Conservation (phyloP, 2,113 vertebrate genomes). For the Indicator indicator region DNA sequence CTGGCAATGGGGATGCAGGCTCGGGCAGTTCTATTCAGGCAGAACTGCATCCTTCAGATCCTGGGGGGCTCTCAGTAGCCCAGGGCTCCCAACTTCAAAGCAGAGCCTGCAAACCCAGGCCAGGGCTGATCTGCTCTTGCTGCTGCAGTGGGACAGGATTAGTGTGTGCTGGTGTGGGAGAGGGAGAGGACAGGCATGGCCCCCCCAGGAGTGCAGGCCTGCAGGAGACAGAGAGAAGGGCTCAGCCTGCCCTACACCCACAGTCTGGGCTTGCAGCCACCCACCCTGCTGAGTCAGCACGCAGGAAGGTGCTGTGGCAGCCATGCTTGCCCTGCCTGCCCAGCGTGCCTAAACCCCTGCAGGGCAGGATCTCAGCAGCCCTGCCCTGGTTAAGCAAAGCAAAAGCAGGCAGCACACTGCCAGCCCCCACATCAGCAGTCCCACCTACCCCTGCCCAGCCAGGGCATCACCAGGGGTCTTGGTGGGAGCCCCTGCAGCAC, state of each 20-base stretch:
- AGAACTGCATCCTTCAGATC: rapidly evolving
- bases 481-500: background rate
- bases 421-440: rapidly evolving
- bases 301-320: background rate
- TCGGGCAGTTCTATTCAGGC: background rate
- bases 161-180: background rate
- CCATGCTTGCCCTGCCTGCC: background rate
- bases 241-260: background rate
- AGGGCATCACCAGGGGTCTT: rapidly evolving
- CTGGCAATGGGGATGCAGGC: background rate
- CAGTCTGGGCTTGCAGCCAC: background rate
- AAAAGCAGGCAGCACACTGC: background rate
- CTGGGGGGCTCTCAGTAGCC: rapidly evolving
- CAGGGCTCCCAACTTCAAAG: background rate
- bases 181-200: background rate
- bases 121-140: background rate
- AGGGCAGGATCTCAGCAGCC: background rate
- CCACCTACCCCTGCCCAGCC: rapidly evolving
- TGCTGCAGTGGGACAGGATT: background rate
- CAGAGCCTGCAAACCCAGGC: background rate
- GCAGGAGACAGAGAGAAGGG: background rate
- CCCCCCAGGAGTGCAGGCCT: background rate
- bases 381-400: rapidly evolving
- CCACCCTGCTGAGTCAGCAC: conserved; percentile 31
- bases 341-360: background rate